Evolutionary conservation across 2,113 vertebrate genomes (phyloP).

Genomic region (Lathamus discolor): DNA sequence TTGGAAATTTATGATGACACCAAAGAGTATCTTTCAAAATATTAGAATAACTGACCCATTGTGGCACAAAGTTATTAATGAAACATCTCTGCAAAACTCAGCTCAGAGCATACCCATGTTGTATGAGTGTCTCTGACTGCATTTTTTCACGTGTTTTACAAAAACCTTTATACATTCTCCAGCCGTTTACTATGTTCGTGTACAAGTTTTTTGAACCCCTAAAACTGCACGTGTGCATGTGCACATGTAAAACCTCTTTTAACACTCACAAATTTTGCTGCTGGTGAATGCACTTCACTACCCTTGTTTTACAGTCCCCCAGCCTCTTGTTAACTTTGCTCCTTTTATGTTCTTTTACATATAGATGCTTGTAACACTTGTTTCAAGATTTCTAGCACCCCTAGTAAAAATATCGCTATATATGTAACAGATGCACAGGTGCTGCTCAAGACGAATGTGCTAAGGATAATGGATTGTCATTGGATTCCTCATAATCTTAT

Average conservation of each 20-base stretch:
- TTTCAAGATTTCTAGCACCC: conserved; percentile 46
- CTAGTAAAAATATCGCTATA: conserved; percentile 22
- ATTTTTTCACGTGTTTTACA: neutral
- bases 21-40: neutral
- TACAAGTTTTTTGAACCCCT: neutral
- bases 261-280: neutral
- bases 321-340: conserved; percentile 40
- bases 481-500: conserved; percentile 12
- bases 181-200: neutral
- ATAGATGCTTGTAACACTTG: conserved; percentile 31
- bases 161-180: neutral
- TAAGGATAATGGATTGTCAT: neutral
- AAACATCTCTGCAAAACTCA: neutral
- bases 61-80: neutral
- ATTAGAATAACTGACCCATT: neutral
- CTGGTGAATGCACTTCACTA: conserved; percentile 36
- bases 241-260: neutral
- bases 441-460: neutral
- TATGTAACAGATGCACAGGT: conserved; percentile 43
- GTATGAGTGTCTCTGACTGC: neutral
- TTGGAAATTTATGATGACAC: neutral
- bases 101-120: neutral
- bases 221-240: neutral
- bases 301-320: conserved; percentile 25
- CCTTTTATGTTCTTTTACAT: conserved; percentile 40